Conservation (phyloP, 2,113 vertebrate genomes). For the Leptodactylus fuscus region DNA sequence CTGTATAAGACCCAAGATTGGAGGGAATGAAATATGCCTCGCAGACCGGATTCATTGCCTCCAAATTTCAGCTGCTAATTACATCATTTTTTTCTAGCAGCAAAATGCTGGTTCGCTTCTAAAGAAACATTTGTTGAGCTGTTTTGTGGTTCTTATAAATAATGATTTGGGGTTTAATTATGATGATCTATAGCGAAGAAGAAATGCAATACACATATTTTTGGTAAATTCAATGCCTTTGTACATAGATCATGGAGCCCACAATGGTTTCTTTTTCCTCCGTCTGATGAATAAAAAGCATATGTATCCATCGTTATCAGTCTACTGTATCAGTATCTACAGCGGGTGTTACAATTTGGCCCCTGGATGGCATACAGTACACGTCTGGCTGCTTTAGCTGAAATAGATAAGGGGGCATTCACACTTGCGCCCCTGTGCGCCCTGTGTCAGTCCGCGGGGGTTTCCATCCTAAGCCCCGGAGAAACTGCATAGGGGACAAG, state of each 20-base stretch:
- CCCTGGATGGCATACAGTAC: background rate
- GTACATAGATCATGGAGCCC: background rate
- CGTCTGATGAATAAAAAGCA: background rate
- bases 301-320: background rate
- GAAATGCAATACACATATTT: constrained; percentile 21
- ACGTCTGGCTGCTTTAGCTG: too few relatives aligned
- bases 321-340: background rate
- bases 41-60: constrained; percentile 6
- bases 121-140: background rate
- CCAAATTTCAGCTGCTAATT: constrained; percentile 20
- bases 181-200: background rate
- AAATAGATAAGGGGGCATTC: too few relatives aligned
- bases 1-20: background rate
- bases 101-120: background rate
- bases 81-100: constrained; percentile 10
- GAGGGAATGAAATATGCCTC: background rate
- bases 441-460: too few relatives aligned
- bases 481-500: too few relatives aligned
- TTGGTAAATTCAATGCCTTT: background rate
- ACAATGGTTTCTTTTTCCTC: background rate
- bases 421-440: too few relatives aligned
- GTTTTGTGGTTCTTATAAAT: background rate
- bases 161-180: constrained; percentile 7
- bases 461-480: too few relatives aligned
- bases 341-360: background rate